Percentiles rank a stretch among this genome's conserved stretches.
These are phyloP conservation scores for Arion vulgaris DNA, from an alignment of 1,140 invertebrate species.

Conservation along the genomic window DNA sequence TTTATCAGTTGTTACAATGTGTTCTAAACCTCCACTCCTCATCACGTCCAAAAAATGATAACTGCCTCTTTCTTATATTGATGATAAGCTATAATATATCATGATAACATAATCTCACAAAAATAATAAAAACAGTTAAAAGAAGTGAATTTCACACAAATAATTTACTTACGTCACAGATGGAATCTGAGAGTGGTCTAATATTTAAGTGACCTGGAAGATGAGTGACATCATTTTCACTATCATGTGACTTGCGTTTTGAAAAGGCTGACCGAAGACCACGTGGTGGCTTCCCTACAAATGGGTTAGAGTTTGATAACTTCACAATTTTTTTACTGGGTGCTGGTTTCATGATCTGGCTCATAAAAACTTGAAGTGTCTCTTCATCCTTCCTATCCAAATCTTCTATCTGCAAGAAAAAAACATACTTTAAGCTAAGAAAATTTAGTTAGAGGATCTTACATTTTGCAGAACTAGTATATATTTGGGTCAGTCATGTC, in stretches of 20 bases:
- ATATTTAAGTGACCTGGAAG: not conserved
- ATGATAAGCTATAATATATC: too few species aligned
- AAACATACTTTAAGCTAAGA: not conserved
- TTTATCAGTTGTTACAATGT: too few species aligned
- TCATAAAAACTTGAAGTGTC: constrained; percentile 8
- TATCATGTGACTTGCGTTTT: constrained; percentile 13
- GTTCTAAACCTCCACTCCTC: too few species aligned
- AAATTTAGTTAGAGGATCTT: too few species aligned
- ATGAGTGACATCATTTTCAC: not conserved
- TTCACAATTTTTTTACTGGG: not conserved
- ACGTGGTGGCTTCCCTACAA: constrained; percentile 30
- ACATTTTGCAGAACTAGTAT: too few species aligned
- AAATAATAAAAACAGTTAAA: too few species aligned
- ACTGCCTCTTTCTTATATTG: too few species aligned
- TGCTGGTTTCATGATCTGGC: not conserved
- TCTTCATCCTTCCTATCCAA: constrained; percentile 36
- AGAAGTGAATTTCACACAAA: too few species aligned
- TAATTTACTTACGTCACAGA: not conserved
- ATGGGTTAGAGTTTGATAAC: not conserved
- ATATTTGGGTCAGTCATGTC: too few species aligned
- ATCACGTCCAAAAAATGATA: too few species aligned
- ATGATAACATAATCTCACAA: too few species aligned
- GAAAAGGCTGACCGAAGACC: constrained; percentile 4
- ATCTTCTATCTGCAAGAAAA: constrained; percentile 25
- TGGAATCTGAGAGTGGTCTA: not conserved